Conservation (phyloP, 2,113 vertebrate genomes). For the Melanostigma gelatinosum region DNA sequence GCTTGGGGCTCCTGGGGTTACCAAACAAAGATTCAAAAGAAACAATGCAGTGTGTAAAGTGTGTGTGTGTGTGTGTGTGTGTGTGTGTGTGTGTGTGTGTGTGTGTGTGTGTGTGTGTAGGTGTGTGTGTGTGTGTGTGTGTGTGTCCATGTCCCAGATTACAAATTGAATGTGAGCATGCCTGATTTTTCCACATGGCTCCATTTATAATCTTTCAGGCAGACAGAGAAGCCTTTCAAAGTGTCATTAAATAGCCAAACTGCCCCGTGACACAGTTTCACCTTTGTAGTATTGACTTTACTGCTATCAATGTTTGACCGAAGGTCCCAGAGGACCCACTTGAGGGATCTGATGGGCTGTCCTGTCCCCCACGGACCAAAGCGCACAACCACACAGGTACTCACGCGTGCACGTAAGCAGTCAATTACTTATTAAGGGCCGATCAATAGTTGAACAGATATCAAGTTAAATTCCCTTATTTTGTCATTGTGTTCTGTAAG, state of each 20-base stretch:
- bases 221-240: constrained; percentile 40
- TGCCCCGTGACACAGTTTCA: constrained; percentile 44
- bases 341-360: constrained; percentile 59
- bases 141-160: constrained; percentile 16
- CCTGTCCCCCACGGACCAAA: constrained; percentile 40
- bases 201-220: constrained; percentile 54
- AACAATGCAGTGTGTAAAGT: neutral
- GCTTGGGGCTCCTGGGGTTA: neutral
- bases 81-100: neutral
- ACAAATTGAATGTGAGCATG: constrained; percentile 37
- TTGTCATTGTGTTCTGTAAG: neutral
- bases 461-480: neutral
- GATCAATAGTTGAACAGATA: constrained; percentile 3
- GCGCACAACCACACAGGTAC: neutral
- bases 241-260: constrained; percentile 60
- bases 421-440: constrained; percentile 2
- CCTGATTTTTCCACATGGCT: constrained; percentile 20
- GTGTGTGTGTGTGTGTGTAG: neutral
- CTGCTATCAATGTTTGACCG: constrained; percentile 56
- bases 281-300: constrained; percentile 64
- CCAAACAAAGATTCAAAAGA: neutral
- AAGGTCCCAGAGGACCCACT: constrained; percentile 51
- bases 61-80: neutral
- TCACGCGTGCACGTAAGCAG: neutral
- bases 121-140: neutral